Conservation (phyloP, 2,797 vertebrate genomes). For the Cuculus canorus region DNA sequence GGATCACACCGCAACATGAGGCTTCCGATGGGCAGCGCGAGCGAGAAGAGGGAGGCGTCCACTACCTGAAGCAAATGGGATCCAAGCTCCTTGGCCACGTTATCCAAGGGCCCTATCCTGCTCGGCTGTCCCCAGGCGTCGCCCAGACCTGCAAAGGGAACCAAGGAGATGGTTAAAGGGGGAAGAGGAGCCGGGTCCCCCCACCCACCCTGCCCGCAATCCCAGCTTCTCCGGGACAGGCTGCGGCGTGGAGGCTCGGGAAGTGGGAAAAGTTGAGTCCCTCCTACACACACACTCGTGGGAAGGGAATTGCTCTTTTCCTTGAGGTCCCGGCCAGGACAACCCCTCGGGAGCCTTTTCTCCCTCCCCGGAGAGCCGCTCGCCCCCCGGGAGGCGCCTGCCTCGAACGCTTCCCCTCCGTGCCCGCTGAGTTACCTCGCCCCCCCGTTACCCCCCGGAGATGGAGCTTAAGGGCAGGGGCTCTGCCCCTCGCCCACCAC, state of each 20-base stretch:
- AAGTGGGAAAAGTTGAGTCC: not conserved
- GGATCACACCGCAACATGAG: not conserved
- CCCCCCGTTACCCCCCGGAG: too few species aligned
- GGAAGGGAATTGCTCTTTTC: not conserved
- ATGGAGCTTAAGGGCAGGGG: too few species aligned
- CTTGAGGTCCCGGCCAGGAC: not conserved
- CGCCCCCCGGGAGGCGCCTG: not conserved
- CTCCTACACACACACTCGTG: fast-evolving
- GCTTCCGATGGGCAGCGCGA: not conserved
- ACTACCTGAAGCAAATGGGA: conserved; percentile 92
- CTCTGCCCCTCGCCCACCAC: not conserved
- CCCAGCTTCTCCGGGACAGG: not conserved
- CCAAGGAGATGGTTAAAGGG: not conserved
- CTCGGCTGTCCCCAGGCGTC: conserved; percentile 89
- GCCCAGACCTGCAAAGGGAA: conserved; percentile 82
- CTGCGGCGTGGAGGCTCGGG: not conserved
- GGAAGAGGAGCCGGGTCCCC: not conserved
- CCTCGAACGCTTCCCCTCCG: too few species aligned
- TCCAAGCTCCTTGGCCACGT: conserved; percentile 90
- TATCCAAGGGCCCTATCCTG: conserved; percentile 85
- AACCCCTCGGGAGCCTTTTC: fast-evolving
- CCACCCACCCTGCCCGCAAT: not conserved
- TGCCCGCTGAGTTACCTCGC: too few species aligned
- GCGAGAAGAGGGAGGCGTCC: not conserved
- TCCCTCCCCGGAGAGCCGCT: not conserved